Percentiles rank a stretch among this genome's conserved stretches.
Conservation (phyloP, 1,140 invertebrate species). For the Dysdera silvatica region DNA sequence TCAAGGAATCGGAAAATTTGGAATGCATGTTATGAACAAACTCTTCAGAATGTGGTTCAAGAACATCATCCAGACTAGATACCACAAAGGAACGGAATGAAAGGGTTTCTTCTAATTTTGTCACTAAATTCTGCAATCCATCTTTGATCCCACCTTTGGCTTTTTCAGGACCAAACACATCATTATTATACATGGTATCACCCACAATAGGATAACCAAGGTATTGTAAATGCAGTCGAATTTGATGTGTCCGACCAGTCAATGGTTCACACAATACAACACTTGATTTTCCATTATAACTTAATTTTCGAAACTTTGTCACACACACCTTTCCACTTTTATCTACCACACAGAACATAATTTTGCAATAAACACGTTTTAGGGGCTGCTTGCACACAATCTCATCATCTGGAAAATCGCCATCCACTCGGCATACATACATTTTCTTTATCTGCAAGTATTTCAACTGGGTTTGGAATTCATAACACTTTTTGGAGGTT, state of each 20-base stretch:
- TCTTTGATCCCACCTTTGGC: slow-evolving; percentile 79
- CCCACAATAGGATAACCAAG: slow-evolving; percentile 87
- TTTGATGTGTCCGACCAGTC: slow-evolving; percentile 97
- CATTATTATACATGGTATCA: slow-evolving; percentile 89
- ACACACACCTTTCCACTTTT: slow-evolving; percentile 82
- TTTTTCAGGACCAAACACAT: slow-evolving; percentile 71
- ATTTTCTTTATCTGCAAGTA: slow-evolving; percentile 87
- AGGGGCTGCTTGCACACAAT: slow-evolving; percentile 78
- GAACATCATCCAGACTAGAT: too few species aligned
- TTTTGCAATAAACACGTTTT: slow-evolving; percentile 86
- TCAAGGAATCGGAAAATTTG: slow-evolving; percentile 21
- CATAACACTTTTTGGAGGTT: slow-evolving; percentile 78
- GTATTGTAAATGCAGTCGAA: slow-evolving; percentile 96
- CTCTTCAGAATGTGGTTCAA: too few species aligned
- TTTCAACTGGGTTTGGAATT: slow-evolving; percentile 87
- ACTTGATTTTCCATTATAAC: slow-evolving; percentile 74
- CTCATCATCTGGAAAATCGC: slow-evolving; percentile 84
- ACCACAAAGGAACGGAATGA: too few species aligned
- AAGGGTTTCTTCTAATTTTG: too few species aligned
- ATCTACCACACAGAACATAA: slow-evolving; percentile 81
- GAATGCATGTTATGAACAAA: too few species aligned
- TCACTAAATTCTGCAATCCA: too few species aligned
- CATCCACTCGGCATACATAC: slow-evolving; percentile 93
- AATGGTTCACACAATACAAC: slow-evolving; percentile 78
- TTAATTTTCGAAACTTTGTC: slow-evolving; percentile 80